Conservation (phyloP, 2,888 invertebrate species). For the Ectemnius lituratus region DNA sequence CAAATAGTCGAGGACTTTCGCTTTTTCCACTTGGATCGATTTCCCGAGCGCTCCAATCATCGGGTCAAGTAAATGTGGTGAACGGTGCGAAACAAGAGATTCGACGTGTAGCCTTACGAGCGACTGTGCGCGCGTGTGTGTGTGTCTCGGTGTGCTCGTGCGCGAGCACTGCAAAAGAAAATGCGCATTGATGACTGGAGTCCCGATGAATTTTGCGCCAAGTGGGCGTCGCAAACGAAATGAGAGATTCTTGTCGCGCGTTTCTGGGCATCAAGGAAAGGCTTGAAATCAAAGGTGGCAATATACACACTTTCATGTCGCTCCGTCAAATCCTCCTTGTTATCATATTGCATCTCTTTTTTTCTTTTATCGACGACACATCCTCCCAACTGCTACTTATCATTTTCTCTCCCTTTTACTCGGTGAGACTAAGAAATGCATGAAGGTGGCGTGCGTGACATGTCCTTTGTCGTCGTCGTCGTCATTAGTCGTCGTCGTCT, state of each 20-base stretch:
- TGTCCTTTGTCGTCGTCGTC: background rate
- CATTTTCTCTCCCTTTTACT: conserved; percentile 10
- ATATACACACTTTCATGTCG: background rate
- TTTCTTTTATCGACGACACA: conserved; percentile 19
- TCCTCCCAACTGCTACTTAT: conserved; percentile 17
- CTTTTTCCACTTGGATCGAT: conserved; percentile 17
- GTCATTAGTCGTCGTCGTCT: background rate
- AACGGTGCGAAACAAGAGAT: no score
- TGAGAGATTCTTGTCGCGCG: no score
- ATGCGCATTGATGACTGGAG: background rate
- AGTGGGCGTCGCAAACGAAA: no score
- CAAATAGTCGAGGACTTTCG: conserved; percentile 23
- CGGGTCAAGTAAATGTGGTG: background rate
- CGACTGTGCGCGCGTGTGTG: background rate
- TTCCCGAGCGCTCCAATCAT: conserved; percentile 25
- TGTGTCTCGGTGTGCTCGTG: background rate
- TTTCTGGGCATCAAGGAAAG: background rate
- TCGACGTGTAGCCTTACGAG: background rate
- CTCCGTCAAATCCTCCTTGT: conserved; percentile 5
- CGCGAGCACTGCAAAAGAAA: conserved; percentile 7
- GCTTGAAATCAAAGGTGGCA: conserved; percentile 1
- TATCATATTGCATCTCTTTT: background rate
- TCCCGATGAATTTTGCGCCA: conserved; percentile 1
- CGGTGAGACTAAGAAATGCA: conserved; percentile 27
- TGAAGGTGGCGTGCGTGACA: conserved; percentile 22